Percentiles rank a stretch among this genome's conserved stretches.
Evolutionary conservation across 2,113 vertebrate genomes (phyloP).

Genomic region (Anhinga rufa): DNA sequence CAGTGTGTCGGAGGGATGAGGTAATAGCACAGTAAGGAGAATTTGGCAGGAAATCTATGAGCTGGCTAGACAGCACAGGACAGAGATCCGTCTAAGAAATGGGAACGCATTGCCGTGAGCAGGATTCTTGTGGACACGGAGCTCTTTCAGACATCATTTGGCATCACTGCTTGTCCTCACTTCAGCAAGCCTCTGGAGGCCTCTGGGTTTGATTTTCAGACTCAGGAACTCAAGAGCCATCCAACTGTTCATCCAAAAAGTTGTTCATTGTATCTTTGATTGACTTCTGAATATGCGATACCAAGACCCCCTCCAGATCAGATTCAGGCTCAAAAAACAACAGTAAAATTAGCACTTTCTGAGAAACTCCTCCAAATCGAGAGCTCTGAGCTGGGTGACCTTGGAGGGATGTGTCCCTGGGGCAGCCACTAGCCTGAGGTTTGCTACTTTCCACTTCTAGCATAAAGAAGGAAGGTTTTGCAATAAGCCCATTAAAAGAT

Average conservation of each 20-base stretch:
- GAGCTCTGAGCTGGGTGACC: neutral
- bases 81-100: conserved; percentile 44
- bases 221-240: neutral
- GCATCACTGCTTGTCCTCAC: conserved; percentile 21
- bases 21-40: conserved; percentile 48
- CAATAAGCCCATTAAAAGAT: neutral
- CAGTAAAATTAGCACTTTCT: neutral
- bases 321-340: neutral
- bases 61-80: conserved; percentile 48
- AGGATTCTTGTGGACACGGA: neutral
- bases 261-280: neutral
- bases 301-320: neutral
- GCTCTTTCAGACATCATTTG: conserved; percentile 40
- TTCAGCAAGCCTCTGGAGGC: neutral
- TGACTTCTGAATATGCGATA: fast-evolving
- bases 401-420: neutral
- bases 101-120: neutral
- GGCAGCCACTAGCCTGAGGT: neutral
- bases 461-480: neutral
- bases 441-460: neutral
- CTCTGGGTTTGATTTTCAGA: neutral
- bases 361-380: neutral
- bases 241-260: neutral
- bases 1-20: conserved; percentile 29
- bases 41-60: conserved; percentile 50